These are phyloP conservation scores for Osedax fenrisi DNA, from an alignment of 2,888 invertebrate species.

Conservation along the genomic window DNA sequence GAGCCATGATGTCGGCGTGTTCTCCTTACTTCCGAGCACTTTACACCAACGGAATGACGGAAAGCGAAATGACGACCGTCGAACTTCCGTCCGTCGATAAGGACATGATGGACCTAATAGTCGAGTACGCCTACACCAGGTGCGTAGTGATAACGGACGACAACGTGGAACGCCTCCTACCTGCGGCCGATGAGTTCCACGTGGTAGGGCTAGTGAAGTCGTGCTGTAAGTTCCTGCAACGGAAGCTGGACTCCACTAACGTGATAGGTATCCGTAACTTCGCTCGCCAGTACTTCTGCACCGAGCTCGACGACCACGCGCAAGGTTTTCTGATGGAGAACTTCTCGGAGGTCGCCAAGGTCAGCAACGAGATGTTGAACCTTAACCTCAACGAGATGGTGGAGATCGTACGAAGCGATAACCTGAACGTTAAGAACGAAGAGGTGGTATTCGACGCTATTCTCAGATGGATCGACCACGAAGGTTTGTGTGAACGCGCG, in stretches of 20 bases:
- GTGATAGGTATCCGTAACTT: slow-evolving; percentile 74
- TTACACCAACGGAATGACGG: slow-evolving; percentile 64
- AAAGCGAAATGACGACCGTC: slow-evolving; percentile 40
- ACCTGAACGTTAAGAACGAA: slow-evolving; percentile 48
- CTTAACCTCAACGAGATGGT: slow-evolving; percentile 43
- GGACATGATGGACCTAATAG: slow-evolving; percentile 64
- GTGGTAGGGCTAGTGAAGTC: slow-evolving; percentile 68
- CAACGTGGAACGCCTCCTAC: slow-evolving; percentile 63
- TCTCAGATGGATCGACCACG: slow-evolving; percentile 68
- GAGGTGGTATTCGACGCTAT: slow-evolving; percentile 53
- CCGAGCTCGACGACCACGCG: slow-evolving; percentile 61
- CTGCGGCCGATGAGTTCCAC: slow-evolving; percentile 76
- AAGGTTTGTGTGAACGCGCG: no score
- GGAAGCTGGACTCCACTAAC: slow-evolving; percentile 63
- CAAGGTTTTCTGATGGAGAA: slow-evolving; percentile 59
- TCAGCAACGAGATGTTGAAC: slow-evolving; percentile 39
- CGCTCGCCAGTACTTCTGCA: slow-evolving; percentile 65
- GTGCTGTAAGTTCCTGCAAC: slow-evolving; percentile 66
- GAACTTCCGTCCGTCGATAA: slow-evolving; percentile 60
- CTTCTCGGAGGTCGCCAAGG: slow-evolving; percentile 40
- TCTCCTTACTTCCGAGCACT: slow-evolving; percentile 79
- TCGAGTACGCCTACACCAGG: slow-evolving; percentile 74
- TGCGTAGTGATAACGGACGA: slow-evolving; percentile 62
- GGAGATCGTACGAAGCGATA: slow-evolving; percentile 40
- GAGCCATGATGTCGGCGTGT: slow-evolving; percentile 58